A percentile compares a stretch with the other conserved stretches of the same genome.
Conservation (phyloP, 2,113 vertebrate genomes). For the Benitochromis conjunctus region DNA sequence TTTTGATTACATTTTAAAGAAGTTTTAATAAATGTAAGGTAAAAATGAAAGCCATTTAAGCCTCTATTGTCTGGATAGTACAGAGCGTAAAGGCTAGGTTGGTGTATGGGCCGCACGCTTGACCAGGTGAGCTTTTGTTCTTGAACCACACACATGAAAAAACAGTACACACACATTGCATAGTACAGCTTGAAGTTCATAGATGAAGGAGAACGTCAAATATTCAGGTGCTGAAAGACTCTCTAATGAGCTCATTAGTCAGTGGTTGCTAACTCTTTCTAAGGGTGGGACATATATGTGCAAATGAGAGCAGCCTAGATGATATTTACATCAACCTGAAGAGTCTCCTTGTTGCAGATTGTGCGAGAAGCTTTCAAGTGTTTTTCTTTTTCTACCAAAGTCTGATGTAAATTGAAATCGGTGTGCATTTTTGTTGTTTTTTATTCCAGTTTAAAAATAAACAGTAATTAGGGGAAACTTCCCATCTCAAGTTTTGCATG, state of each 20-base stretch:
- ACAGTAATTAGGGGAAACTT: conserved; percentile 22
- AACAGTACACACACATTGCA: neutral
- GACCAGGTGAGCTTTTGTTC: neutral
- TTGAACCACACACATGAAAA: neutral
- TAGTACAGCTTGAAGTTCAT: neutral
- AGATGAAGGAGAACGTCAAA: neutral
- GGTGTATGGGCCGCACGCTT: neutral
- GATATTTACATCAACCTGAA: neutral
- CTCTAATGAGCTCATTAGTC: conserved; percentile 43
- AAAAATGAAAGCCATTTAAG: neutral
- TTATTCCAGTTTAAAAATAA: conserved; percentile 41
- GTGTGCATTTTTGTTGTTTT: neutral
- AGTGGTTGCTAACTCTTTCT: neutral
- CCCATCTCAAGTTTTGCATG: neutral
- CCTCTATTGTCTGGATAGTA: neutral
- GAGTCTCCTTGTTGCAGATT: neutral
- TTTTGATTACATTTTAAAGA: neutral
- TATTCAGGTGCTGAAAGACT: neutral
- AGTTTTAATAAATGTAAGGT: neutral
- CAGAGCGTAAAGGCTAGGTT: neutral
- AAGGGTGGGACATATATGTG: neutral
- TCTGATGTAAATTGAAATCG: neutral
- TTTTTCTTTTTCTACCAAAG: neutral
- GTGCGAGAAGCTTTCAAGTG: neutral
- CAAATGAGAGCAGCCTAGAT: neutral